These are phyloP conservation scores for Caenorhabditis latens DNA, from an alignment of 1,140 invertebrate species.

Conservation along the genomic window DNA sequence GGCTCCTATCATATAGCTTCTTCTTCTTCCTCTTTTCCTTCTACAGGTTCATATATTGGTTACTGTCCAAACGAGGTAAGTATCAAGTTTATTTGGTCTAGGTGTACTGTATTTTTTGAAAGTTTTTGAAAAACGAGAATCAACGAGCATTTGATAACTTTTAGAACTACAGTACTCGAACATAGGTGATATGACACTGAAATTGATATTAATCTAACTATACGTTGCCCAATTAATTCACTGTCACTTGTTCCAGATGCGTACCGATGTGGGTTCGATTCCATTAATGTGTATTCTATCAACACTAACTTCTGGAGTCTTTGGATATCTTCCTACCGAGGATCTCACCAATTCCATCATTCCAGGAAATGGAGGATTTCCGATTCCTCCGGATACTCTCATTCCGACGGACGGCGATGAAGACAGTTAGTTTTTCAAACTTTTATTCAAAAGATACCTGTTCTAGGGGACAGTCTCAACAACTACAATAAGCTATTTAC, in stretches of 20 bases:
- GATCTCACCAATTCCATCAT: slow-evolving; percentile 59
- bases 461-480: too few relatives aligned
- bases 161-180: not conserved
- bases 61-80: slow-evolving; percentile 32
- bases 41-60: slow-evolving; percentile 25
- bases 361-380: slow-evolving; percentile 41
- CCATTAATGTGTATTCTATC: slow-evolving; percentile 43
- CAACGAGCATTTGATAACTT: not conserved
- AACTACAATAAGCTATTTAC: too few relatives aligned
- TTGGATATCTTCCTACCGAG: slow-evolving; percentile 46
- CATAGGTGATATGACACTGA: not conserved
- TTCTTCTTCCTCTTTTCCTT: not conserved
- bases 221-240: too few relatives aligned
- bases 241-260: slow-evolving; percentile 16
- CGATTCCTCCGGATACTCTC: slow-evolving; percentile 8
- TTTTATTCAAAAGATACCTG: not conserved
- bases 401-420: slow-evolving; percentile 28
- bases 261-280: slow-evolving; percentile 36
- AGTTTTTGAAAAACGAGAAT: not conserved
- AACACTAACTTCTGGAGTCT: not conserved
- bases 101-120: not conserved
- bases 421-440: slow-evolving; percentile 29
- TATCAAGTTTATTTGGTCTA: not conserved
- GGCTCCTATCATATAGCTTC: not conserved
- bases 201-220: too few relatives aligned